These are phyloP conservation scores for Lepidurus packardi DNA, from an alignment of 1,140 invertebrate genomes.

Conservation along the genomic window DNA sequence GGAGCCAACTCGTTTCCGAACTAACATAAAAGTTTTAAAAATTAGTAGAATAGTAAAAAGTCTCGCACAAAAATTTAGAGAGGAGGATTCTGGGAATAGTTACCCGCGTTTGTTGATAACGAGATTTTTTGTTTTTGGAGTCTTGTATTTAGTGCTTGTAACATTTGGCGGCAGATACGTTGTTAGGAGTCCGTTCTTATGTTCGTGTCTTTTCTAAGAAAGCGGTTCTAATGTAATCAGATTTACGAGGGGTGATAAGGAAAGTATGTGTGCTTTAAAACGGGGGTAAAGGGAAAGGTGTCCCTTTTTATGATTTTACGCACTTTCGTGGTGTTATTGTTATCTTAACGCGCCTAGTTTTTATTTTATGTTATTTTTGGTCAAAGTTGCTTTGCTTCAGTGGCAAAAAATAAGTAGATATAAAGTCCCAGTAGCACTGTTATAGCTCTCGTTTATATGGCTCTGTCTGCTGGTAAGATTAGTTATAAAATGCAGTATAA, in stretches of 20 bases:
- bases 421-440: background rate
- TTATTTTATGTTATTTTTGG: too few species aligned
- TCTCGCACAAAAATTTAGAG: too few species aligned
- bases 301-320: background rate
- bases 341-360: background rate
- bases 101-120: too few species aligned
- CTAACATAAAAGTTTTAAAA: too few species aligned
- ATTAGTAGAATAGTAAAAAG: too few species aligned
- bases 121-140: too few species aligned
- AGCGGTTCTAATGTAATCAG: constrained; percentile 2
- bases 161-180: too few species aligned
- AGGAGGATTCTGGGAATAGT: too few species aligned
- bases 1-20: too few species aligned
- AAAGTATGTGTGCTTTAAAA: background rate
- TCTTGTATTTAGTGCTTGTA: too few species aligned
- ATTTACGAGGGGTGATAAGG: constrained; percentile 5
- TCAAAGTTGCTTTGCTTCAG: background rate
- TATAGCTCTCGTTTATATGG: background rate
- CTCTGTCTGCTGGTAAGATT: background rate
- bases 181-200: background rate
- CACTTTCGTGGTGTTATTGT: background rate
- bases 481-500: constrained; percentile 15
- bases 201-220: background rate
- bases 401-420: background rate
- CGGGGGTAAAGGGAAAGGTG: background rate